phyloP scores from a whole-genome alignment of 2,888 invertebrate species.

The Octodonta nipae region DNA sequence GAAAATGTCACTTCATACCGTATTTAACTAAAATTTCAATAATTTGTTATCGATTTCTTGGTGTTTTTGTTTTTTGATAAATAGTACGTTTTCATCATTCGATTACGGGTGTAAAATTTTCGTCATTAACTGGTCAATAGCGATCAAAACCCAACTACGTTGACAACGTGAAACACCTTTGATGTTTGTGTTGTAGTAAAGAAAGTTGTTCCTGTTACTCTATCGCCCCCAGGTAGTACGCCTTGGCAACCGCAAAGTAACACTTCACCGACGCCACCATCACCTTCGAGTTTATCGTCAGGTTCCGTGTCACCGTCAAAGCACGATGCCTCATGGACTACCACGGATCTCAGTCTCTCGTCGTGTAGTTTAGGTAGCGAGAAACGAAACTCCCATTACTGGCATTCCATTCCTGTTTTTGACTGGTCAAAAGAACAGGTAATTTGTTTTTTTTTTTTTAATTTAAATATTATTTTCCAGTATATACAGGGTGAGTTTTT shows the following conservation, averaged over 20 bases:
- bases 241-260: slow-evolving; percentile 42
- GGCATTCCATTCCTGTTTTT: slow-evolving; percentile 56
- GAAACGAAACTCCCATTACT: slow-evolving; percentile 49
- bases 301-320: slow-evolving; percentile 44
- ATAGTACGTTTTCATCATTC: too few relatives aligned
- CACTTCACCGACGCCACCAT: slow-evolving; percentile 42
- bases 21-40: too few relatives aligned
- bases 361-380: slow-evolving; percentile 50
- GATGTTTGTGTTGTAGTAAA: slow-evolving; percentile 50
- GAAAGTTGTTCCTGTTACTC: slow-evolving; percentile 50
- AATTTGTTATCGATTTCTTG: too few relatives aligned
- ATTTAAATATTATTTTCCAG: too few relatives aligned
- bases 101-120: too few relatives aligned
- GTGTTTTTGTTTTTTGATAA: too few relatives aligned
- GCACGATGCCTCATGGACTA: slow-evolving; percentile 37
- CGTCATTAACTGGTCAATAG: too few relatives aligned
- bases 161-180: not conserved
- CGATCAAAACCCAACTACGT: too few relatives aligned
- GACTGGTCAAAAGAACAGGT: slow-evolving; percentile 73
- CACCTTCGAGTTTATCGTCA: slow-evolving; percentile 51
- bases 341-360: slow-evolving; percentile 44
- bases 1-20: too few relatives aligned
- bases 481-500: too few relatives aligned
- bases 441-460: too few relatives aligned
- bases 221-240: slow-evolving; percentile 48